Evolutionary conservation across 2,113 vertebrate genomes (phyloP).

Genomic region (Clarias macrocephalus): DNA sequence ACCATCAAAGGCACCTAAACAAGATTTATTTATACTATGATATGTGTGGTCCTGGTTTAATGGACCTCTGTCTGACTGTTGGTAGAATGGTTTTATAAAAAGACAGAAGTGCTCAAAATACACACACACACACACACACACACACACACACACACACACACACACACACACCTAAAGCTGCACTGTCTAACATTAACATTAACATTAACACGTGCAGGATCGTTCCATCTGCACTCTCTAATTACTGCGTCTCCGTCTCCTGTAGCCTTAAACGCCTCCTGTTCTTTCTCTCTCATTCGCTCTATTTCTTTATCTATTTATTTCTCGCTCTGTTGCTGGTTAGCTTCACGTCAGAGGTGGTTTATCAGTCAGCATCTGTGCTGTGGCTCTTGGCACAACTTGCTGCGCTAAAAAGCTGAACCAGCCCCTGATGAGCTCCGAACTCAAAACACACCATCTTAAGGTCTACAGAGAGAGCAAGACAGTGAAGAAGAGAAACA

Average conservation of each 20-base stretch:
- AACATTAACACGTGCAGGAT: neutral
- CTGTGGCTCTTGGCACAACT: constrained; percentile 38
- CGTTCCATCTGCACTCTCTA: constrained; percentile 2
- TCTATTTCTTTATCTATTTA: neutral
- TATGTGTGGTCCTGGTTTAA: no score
- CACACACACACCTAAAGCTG: neutral
- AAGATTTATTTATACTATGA: no score
- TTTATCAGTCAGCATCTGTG: constrained; percentile 53
- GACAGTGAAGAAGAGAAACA: neutral
- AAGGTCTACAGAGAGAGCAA: neutral
- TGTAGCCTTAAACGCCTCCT: neutral
- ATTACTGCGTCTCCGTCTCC: neutral
- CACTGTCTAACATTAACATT: neutral
- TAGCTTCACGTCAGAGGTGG: constrained; percentile 30
- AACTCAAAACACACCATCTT: constrained; percentile 25
- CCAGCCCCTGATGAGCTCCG: constrained; percentile 49
- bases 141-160: constrained; percentile 7
- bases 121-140: neutral
- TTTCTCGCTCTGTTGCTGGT: constrained; percentile 20
- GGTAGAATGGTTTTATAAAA: constrained; percentile 31
- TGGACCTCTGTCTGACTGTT: neutral
- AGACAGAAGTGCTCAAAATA: constrained; percentile 37
- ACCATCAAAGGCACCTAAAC: no score
- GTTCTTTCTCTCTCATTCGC: neutral
- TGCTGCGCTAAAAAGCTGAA: constrained; percentile 36